Evolutionary conservation across 2,113 vertebrate species (phyloP).

Genomic region (Atherinomorus stipes): DNA sequence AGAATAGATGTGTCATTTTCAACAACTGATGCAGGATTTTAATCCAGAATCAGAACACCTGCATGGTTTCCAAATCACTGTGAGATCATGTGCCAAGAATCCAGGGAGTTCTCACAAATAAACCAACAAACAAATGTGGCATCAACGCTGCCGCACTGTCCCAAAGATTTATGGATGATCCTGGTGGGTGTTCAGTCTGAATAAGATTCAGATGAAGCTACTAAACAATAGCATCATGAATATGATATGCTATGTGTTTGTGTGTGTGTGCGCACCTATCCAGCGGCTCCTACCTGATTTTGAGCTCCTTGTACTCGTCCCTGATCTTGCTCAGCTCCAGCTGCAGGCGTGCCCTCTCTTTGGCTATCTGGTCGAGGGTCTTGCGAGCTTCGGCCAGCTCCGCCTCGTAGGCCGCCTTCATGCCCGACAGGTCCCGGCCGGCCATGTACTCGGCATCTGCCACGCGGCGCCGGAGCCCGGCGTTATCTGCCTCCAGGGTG

Average conservation of each 20-base stretch:
- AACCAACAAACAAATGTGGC: neutral
- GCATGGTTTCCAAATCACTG: neutral
- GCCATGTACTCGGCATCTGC: constrained; percentile 91
- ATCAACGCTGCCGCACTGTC: too few relatives aligned
- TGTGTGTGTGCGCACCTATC: too few relatives aligned
- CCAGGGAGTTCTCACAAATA: constrained; percentile 4
- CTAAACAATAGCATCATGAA: too few relatives aligned
- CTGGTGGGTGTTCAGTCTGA: neutral
- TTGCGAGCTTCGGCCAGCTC: constrained; percentile 96
- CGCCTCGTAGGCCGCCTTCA: constrained; percentile 92
- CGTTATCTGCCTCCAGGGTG: constrained; percentile 94
- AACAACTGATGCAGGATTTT: neutral
- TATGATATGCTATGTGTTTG: too few relatives aligned
- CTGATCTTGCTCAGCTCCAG: constrained; percentile 93
- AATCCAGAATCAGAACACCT: neutral
- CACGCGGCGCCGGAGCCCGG: constrained; percentile 91
- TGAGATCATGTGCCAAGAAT: constrained; percentile 7
- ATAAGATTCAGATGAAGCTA: too few relatives aligned
- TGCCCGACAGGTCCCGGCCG: constrained; percentile 89
- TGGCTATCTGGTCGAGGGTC: constrained; percentile 95
- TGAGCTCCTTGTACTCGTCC: constrained; percentile 95
- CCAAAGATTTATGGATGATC: constrained; percentile 7
- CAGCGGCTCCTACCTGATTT: too few relatives aligned
- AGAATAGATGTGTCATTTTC: constrained; percentile 16
- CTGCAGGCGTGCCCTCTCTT: constrained; percentile 93